phyloP scores from a whole-genome alignment of 2,113 vertebrate genomes.

The Silurus glanis region DNA sequence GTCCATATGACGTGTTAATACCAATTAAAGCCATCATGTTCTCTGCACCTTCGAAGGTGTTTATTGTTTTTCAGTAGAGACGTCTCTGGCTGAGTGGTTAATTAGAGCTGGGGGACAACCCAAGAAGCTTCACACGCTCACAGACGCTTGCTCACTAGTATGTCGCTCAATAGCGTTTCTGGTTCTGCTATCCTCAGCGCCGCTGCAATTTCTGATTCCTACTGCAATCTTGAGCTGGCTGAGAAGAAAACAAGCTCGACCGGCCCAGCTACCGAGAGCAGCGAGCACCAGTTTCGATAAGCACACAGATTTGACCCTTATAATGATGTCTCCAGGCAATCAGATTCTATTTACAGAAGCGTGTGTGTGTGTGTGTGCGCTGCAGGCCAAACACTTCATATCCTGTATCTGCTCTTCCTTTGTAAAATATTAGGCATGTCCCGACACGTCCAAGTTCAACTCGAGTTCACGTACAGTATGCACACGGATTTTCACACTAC shows the following conservation, averaged over 20 bases:
- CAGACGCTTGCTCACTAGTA: constrained; percentile 2
- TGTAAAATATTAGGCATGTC: not conserved
- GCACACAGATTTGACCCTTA: not conserved
- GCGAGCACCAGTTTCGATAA: not conserved
- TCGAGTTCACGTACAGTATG: not conserved
- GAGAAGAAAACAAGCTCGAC: not conserved
- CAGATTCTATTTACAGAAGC: not conserved
- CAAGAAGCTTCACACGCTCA: not conserved
- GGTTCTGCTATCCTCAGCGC: not conserved
- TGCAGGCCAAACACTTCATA: not conserved
- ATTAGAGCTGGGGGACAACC: constrained; percentile 29
- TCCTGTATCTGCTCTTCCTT: not conserved
- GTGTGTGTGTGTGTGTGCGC: not conserved
- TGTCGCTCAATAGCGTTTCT: not conserved
- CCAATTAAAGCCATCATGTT: not conserved
- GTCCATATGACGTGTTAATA: too few species aligned
- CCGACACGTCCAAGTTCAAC: not conserved
- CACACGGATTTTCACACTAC: not conserved
- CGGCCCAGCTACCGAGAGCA: not conserved
- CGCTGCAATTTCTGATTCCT: not conserved
- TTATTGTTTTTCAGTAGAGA: not conserved
- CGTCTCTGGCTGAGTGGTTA: constrained; percentile 6
- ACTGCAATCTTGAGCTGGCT: not conserved
- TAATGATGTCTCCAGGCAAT: not conserved
- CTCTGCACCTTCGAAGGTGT: not conserved